Conservation (phyloP, 2,888 invertebrate genomes). For the Cryptus viduatorius region DNA sequence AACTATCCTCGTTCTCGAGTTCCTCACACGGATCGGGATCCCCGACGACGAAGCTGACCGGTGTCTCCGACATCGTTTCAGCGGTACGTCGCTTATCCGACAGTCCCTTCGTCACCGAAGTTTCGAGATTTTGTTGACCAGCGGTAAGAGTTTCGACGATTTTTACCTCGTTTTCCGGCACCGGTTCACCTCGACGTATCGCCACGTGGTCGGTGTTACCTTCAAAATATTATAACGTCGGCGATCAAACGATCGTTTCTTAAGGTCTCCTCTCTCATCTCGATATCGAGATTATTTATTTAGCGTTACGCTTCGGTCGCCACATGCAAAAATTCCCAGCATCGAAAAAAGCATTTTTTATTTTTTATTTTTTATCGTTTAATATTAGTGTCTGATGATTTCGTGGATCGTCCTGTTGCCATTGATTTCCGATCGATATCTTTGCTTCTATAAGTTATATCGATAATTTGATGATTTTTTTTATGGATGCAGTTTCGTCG, state of each 20-base stretch:
- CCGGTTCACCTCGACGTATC: constrained; percentile 37
- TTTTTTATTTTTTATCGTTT: constrained; percentile 7
- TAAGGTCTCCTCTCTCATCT: not conserved
- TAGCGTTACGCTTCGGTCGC: not conserved
- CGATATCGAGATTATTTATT: not conserved
- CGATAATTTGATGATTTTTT: constrained; percentile 1
- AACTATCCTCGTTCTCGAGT: constrained; percentile 82
- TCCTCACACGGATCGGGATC: constrained; percentile 78
- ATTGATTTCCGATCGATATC: not conserved
- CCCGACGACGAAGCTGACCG: constrained; percentile 83
- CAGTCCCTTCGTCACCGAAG: constrained; percentile 4
- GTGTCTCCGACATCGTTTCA: constrained; percentile 77
- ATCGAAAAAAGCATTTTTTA: constrained; percentile 5
- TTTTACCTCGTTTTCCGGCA: constrained; percentile 52
- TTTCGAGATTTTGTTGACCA: not conserved
- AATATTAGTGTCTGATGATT: not conserved
- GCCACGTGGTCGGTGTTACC: constrained; percentile 78
- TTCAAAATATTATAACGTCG: constrained; percentile 78
- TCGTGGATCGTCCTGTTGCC: constrained; percentile 13
- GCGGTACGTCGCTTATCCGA: constrained; percentile 39
- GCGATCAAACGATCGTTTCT: constrained; percentile 36
- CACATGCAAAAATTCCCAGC: constrained; percentile 32
- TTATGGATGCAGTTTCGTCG: constrained; percentile 11
- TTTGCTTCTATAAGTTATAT: not conserved
- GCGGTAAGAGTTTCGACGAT: not conserved